Evolutionary conservation across 2,888 invertebrate genomes (phyloP), one percentile per base, ranked within the genome.

Genomic region (Nymphalis urticae): DNA sequence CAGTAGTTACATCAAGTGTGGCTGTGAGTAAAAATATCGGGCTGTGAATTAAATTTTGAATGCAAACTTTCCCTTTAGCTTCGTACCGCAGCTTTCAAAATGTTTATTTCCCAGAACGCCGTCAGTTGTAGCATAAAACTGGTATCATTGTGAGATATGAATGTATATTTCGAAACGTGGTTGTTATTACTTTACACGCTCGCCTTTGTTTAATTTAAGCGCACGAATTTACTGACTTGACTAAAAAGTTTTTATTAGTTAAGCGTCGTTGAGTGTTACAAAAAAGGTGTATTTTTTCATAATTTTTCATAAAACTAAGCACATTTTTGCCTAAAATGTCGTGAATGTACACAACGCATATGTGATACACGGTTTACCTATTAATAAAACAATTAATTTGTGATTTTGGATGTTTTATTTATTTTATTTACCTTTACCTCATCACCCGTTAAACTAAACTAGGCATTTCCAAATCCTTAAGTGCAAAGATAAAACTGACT

Each of bases 311-410:
- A 82, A 42, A 80, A 82, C 75, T 85, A 88, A 90, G 88, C 89
- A 88, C 92, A 90, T 88, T 87, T 86, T 87, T 85, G 91, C 89
- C 90, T 91, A 89, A 87, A 83, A 86, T 85, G 81, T 88, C 89
- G 86, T 89, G 84, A 84, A 87, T 89, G 88, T 89, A 89, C 90
- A 89, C 87, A 87, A 86, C 87, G 86, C 88, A 86, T 88, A 90
- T 90, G 91, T 91, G 91, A 92, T 92, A 92, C 89, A 90, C 88
- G 83, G 85, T 92, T 88, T 89, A 88, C 86, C 86, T 89, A 85
- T 87, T 85, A 89, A 88, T 89, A 90, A 91, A 90, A 82, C 80
- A 86, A 83, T 75, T 77, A 59, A 89, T 87, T 88, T 88, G 87
- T 87, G 83, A 76, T 48, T 16, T 13, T 9, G 13, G n/a, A 58